A percentile compares a stretch with the other conserved stretches of the same genome.
These are phyloP conservation scores for Neopelma chrysocephalum DNA, from an alignment of 2,797 vertebrate genomes.

Conservation along the genomic window DNA sequence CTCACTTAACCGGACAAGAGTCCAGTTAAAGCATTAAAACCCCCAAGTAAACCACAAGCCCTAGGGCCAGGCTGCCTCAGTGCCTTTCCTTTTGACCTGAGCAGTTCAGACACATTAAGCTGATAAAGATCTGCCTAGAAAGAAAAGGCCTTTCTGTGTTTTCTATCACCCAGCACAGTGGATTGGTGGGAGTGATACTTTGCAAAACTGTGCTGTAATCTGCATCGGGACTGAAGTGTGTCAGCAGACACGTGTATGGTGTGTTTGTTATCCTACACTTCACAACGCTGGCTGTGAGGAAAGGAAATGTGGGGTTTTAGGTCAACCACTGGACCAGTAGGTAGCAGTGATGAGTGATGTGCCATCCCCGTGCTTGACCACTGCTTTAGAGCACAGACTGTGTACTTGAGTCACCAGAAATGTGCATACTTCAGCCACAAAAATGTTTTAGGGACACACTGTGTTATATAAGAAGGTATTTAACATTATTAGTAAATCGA, in stretches of 20 bases:
- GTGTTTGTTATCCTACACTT: neutral
- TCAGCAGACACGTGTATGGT: neutral
- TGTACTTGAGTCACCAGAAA: neutral
- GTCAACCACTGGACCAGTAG: neutral
- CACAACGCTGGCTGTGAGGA: neutral
- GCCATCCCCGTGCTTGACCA: neutral
- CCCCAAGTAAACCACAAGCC: neutral
- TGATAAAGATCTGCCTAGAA: neutral
- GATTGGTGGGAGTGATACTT: accelerated
- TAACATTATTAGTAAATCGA: neutral
- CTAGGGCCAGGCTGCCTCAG: neutral
- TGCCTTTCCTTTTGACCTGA: neutral
- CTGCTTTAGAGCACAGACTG: neutral
- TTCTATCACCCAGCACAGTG: neutral
- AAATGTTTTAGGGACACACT: neutral
- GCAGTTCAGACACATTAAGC: neutral
- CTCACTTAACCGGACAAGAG: too few species aligned
- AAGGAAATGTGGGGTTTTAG: conserved; percentile 24
- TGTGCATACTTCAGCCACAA: neutral
- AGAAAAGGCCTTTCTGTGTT: neutral
- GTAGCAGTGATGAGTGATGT: neutral
- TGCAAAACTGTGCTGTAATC: neutral
- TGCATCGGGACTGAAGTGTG: neutral
- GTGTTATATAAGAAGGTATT: neutral
- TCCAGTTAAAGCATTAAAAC: neutral